phyloP scores from a whole-genome alignment of 2,888 invertebrate genomes.

The Orgyia antiqua region DNA sequence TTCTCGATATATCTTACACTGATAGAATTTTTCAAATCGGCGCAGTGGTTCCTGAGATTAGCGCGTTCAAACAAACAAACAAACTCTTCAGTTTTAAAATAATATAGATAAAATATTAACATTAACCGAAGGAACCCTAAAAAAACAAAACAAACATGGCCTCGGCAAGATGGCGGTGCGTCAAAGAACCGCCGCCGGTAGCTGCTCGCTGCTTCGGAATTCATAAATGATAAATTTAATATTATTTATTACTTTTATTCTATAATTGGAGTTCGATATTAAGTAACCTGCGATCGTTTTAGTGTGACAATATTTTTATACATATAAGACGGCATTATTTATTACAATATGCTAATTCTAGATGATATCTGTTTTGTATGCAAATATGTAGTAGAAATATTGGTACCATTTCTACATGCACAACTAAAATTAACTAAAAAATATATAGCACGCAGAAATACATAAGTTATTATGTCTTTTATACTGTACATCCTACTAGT shows the following conservation, averaged over 20 bases:
- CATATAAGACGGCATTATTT: slow-evolving; percentile 23
- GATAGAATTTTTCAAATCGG: no score
- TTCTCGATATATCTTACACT: no score
- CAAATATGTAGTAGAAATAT: slow-evolving; percentile 17
- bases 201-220: slow-evolving; percentile 60
- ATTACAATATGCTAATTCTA: slow-evolving; percentile 25
- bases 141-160: slow-evolving; percentile 68
- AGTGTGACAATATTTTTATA: slow-evolving; percentile 36
- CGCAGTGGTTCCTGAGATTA: no score
- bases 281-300: slow-evolving; percentile 29
- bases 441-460: no score
- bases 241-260: slow-evolving; percentile 61
- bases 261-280: slow-evolving; percentile 44
- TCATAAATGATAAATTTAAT: slow-evolving; percentile 77
- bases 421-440: no score
- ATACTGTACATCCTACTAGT: no score
- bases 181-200: slow-evolving; percentile 70
- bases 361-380: slow-evolving; percentile 18
- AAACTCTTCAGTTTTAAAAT: no score
- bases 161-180: slow-evolving; percentile 59
- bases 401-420: no score
- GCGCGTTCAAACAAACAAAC: no score
- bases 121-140: slow-evolving; percentile 28
- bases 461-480: no score
- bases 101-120: slow-evolving; percentile 27